A percentile compares a stretch with the other conserved stretches of the same genome.
These are phyloP conservation scores for Sesia bembeciformis DNA, from an alignment of 2,888 invertebrate species.

Conservation along the genomic window DNA sequence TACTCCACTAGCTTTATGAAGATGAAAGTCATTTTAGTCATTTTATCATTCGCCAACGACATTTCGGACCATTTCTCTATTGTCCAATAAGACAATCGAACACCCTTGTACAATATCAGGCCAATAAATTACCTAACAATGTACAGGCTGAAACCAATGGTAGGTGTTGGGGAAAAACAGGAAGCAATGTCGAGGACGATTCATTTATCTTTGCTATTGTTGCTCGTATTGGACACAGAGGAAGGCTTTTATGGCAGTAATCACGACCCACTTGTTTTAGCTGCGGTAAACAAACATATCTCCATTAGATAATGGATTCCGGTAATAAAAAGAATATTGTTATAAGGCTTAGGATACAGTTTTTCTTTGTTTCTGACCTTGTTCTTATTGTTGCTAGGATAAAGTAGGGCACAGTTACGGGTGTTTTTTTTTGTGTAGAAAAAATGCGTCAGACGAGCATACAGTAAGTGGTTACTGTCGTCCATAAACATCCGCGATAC, in stretches of 20 bases:
- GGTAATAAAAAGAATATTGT: constrained; percentile 6
- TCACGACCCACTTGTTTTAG: constrained; percentile 26
- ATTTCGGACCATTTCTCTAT: background rate
- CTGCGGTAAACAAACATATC: constrained; percentile 17
- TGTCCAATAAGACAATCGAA: background rate
- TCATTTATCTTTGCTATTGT: constrained; percentile 43
- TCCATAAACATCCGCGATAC: no score
- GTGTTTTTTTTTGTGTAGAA: no score
- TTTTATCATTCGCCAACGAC: no score
- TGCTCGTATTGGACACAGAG: constrained; percentile 23
- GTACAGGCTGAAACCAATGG: constrained; percentile 7
- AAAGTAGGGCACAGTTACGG: no score
- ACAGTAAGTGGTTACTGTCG: no score
- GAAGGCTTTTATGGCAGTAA: constrained; percentile 24
- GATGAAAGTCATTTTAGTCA: no score
- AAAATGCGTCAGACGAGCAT: no score
- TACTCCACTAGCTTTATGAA: no score
- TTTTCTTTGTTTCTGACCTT: no score
- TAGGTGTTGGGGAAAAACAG: constrained; percentile 34
- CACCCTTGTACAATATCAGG: background rate
- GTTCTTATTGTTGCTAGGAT: no score
- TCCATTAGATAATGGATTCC: constrained; percentile 12
- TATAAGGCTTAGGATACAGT: background rate
- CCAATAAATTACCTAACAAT: background rate
- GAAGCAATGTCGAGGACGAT: constrained; percentile 15